phyloP scores from a whole-genome alignment of 2,797 vertebrate species.

The Malacoraja senta region DNA sequence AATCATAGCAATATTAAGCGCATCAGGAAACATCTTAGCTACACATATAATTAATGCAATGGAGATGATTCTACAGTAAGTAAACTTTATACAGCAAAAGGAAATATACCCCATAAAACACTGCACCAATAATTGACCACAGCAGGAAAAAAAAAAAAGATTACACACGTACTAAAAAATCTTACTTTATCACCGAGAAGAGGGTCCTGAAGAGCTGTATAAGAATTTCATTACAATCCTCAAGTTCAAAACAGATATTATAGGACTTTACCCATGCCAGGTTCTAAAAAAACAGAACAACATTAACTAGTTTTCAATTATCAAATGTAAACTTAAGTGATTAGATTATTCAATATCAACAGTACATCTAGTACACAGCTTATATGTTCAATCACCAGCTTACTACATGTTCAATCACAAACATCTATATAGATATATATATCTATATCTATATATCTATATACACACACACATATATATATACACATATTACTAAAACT shows the following conservation, averaged over 20 bases:
- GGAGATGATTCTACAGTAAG: background rate
- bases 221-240: slow-evolving; percentile 99
- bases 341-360: background rate
- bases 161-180: background rate
- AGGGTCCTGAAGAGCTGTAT: slow-evolving; percentile 98
- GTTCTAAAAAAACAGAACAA: slow-evolving; percentile 66
- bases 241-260: slow-evolving; percentile 98
- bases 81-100: slow-evolving; percentile 35
- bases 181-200: slow-evolving; percentile 97
- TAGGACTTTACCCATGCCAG: slow-evolving; percentile 98
- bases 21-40: background rate
- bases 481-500: no score
- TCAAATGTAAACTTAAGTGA: background rate
- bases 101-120: slow-evolving; percentile 40
- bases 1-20: background rate
- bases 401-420: no score
- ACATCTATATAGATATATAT: no score
- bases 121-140: slow-evolving; percentile 42
- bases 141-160: slow-evolving; percentile 17
- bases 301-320: background rate
- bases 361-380: background rate
- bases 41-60: no score
- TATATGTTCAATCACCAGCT: background rate
- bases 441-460: no score
- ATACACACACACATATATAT: no score